A percentile compares a stretch with the other conserved stretches of the same genome.
These are phyloP conservation scores for Cyrtorhinus lividipennis DNA, from an alignment of 1,140 invertebrate species.

Conservation along the genomic window DNA sequence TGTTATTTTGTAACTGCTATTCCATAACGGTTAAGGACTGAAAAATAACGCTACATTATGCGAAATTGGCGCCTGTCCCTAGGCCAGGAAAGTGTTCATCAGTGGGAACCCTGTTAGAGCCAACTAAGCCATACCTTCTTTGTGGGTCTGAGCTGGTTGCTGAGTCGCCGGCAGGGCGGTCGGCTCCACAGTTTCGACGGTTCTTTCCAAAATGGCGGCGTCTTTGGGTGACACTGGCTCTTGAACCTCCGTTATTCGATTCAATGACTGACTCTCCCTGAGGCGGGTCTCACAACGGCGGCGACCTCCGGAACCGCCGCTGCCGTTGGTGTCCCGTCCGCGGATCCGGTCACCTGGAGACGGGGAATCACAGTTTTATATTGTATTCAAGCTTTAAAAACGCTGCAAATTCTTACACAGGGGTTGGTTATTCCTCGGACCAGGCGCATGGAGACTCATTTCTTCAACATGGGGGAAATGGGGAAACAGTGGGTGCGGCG, in stretches of 20 bases:
- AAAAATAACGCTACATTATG: too few species aligned
- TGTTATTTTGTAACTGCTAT: too few species aligned
- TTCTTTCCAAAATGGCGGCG: neutral
- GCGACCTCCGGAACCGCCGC: constrained; percentile 36
- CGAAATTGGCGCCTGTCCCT: too few species aligned
- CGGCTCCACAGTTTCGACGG: neutral
- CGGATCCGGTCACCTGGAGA: neutral
- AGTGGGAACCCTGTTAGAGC: too few species aligned
- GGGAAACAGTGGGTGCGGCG: too few species aligned
- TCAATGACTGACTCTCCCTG: constrained; percentile 62
- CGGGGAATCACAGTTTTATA: neutral
- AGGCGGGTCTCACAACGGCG: constrained; percentile 48
- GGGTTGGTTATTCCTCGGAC: too few species aligned
- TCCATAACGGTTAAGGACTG: too few species aligned
- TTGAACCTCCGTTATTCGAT: constrained; percentile 63
- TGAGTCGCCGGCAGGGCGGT: neutral
- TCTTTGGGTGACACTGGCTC: constrained; percentile 27
- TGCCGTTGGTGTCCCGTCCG: constrained; percentile 12
- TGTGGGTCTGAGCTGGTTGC: neutral
- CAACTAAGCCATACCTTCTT: neutral
- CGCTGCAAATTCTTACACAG: too few species aligned
- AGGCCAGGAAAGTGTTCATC: too few species aligned
- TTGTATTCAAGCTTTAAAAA: too few species aligned
- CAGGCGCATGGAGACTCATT: too few species aligned
- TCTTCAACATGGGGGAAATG: too few species aligned